Conservation (phyloP, 2,888 invertebrate species). For the Cephonodes hylas region DNA sequence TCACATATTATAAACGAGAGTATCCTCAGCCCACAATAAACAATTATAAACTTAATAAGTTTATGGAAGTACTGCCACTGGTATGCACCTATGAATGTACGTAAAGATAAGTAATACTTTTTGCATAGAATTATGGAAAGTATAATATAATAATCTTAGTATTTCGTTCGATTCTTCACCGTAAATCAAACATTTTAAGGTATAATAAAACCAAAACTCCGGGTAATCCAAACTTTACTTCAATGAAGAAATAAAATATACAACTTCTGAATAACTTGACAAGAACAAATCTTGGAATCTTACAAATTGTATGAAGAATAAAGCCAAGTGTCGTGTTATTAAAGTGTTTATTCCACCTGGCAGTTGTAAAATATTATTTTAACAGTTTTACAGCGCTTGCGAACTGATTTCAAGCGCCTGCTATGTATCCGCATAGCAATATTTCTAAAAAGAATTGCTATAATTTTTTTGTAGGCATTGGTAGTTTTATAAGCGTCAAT, state of each 20-base stretch:
- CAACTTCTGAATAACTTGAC: not conserved
- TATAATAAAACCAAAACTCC: not conserved
- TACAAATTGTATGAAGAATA: not conserved
- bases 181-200: not conserved
- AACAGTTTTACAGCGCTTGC: slow-evolving; percentile 21
- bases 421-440: slow-evolving; percentile 9
- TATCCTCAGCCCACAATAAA: too few relatives aligned
- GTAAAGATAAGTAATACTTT: too few relatives aligned
- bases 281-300: not conserved
- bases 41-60: too few relatives aligned
- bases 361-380: slow-evolving; percentile 27
- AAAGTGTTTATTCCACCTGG: slow-evolving; percentile 23
- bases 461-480: too few relatives aligned
- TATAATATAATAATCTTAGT: too few relatives aligned
- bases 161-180: too few relatives aligned
- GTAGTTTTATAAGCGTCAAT: too few relatives aligned
- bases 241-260: not conserved
- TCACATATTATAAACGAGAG: too few relatives aligned
- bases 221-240: not conserved
- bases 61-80: too few relatives aligned
- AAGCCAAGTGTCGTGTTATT: slow-evolving; percentile 15
- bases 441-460: not conserved
- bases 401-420: slow-evolving; percentile 20
- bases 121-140: too few relatives aligned
- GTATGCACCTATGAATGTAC: too few relatives aligned